Percentiles rank a stretch among this genome's conserved stretches.
These are phyloP conservation scores for Alouatta palliata DNA, from an alignment of 2,113 vertebrate species.

Conservation along the genomic window DNA sequence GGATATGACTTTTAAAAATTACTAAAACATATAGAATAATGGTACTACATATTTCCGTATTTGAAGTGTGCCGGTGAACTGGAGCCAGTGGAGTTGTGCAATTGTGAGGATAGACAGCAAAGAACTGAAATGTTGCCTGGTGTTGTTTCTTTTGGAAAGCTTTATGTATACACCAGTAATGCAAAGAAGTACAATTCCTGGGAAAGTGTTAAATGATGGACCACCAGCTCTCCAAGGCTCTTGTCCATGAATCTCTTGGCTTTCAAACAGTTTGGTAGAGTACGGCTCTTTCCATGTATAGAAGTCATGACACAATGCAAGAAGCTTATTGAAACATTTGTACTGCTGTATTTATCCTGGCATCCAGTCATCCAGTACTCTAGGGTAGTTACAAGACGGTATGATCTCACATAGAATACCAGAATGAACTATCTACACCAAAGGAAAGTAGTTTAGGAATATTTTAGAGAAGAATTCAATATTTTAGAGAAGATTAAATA, in stretches of 20 bases:
- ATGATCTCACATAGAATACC: not conserved
- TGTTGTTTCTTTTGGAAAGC: not conserved
- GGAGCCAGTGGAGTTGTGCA: not conserved
- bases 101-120: not conserved
- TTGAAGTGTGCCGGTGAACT: not conserved
- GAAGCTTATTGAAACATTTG: slow-evolving; percentile 70
- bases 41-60: not conserved
- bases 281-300: slow-evolving; percentile 52
- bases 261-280: slow-evolving; percentile 60
- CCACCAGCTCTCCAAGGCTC: slow-evolving; percentile 21
- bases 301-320: slow-evolving; percentile 58
- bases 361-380: not conserved
- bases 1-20: slow-evolving; percentile 2
- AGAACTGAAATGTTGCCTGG: not conserved
- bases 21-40: not conserved
- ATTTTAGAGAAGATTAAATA: not conserved
- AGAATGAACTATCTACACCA: not conserved
- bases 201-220: slow-evolving; percentile 43
- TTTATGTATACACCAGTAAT: not conserved
- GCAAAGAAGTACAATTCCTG: not conserved
- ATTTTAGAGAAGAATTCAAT: slow-evolving; percentile 12
- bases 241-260: slow-evolving; percentile 42
- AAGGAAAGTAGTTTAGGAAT: not conserved
- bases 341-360: slow-evolving; percentile 50
- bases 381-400: not conserved